Conservation (phyloP, 2,888 invertebrate genomes). For the Drosophila nigricruria region DNA sequence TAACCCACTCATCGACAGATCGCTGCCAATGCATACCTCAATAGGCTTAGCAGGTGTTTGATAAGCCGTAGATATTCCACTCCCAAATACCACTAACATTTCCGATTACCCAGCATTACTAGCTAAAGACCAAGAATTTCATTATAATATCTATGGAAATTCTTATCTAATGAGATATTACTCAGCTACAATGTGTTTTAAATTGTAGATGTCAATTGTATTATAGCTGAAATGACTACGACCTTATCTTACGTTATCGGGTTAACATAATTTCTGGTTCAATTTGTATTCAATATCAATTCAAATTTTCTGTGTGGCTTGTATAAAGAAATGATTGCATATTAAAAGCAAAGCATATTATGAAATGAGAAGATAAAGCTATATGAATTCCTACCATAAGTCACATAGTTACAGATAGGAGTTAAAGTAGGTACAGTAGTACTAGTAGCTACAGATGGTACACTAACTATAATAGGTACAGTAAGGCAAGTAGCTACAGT, state of each 20-base stretch:
- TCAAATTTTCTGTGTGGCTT: not conserved
- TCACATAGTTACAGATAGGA: no score
- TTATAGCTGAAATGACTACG: no score
- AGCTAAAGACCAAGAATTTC: not conserved
- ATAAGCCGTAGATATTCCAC: slow-evolving; percentile 16
- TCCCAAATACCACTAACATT: slow-evolving; percentile 4
- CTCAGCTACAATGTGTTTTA: not conserved
- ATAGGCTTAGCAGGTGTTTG: slow-evolving; percentile 33
- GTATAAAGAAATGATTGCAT: not conserved
- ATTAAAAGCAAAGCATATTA: not conserved
- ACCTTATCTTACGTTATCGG: not conserved
- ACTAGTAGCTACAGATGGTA: no score
- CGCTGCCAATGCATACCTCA: slow-evolving; percentile 13
- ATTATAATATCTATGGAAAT: not conserved
- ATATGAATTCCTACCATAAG: not conserved
- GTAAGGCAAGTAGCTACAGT: not conserved
- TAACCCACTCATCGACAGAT: slow-evolving; percentile 19
- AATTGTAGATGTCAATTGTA: not conserved
- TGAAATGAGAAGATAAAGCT: not conserved
- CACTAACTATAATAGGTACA: no score
- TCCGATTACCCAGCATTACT: not conserved
- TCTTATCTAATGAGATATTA: not conserved
- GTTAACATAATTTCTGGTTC: not conserved
- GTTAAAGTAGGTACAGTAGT: not conserved
- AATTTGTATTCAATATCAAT: not conserved